Evolutionary conservation across 2,797 vertebrate genomes (phyloP).

Genomic region (Tinamus major): DNA sequence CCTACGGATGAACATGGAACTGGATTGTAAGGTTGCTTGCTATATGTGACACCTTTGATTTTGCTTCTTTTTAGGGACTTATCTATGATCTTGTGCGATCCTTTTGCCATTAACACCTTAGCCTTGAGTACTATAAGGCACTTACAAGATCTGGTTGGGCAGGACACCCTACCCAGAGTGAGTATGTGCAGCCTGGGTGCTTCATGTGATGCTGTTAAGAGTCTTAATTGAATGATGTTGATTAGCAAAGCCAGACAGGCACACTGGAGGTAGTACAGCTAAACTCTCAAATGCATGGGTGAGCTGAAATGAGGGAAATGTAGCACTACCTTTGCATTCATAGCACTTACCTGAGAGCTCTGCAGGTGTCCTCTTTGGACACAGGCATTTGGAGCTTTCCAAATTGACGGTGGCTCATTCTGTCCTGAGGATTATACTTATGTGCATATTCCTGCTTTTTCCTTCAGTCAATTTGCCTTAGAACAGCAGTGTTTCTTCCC

Average conservation of each 20-base stretch:
- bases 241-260: neutral
- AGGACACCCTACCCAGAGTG: slow-evolving; percentile 94
- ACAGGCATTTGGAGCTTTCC: neutral
- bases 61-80: slow-evolving; percentile 84
- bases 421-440: neutral
- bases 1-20: neutral
- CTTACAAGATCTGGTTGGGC: slow-evolving; percentile 94
- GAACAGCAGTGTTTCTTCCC: neutral
- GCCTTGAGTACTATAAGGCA: slow-evolving; percentile 94
- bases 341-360: neutral
- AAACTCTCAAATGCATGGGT: neutral
- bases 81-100: slow-evolving; percentile 98
- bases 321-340: neutral
- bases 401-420: neutral
- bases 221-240: neutral
- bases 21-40: neutral
- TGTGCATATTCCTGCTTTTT: neutral
- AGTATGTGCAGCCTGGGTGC: slow-evolving; percentile 42
- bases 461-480: neutral
- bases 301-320: neutral
- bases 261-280: neutral
- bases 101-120: slow-evolving; percentile 96
- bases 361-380: neutral
- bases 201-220: rapidly evolving
- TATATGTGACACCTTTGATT: neutral